Base-by-base conservation (phyloP, 2,797 vertebrate genomes). In the Hypotaenidia philippensis region DNA sequence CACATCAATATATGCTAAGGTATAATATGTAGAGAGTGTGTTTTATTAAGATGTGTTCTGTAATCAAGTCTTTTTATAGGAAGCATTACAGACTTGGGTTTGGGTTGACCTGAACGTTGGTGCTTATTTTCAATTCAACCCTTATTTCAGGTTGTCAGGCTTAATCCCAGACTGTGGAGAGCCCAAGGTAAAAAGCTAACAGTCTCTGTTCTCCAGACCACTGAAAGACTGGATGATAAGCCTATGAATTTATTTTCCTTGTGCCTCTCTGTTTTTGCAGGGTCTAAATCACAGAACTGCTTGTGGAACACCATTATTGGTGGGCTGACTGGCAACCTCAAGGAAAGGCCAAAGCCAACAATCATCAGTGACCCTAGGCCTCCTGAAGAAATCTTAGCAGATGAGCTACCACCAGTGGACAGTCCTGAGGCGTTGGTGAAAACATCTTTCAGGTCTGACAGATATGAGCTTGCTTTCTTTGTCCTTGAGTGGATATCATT, bases 221-320 rank as follows among this genome's bases (percentile, higher is more conserved):
- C 20, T 66, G 66, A 52, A 26, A 56, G 66, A 27, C 26, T 31
- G 75, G 7, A 17, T 5, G 18, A 15, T 22, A 32, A 36, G 15
- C 9, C 20, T 45, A 27, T 40, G 12, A 45, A 93, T 69, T 93
- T 49, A 93, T 69, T 64, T 96, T 84, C 20, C 15, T 85, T 93
- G 18, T 80, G 2, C 2, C 17, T 47, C 31, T 81, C 27, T 94
- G 13, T 27, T 85, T 61, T 45, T 79, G 15, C 56, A 99, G 99
- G 99, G 32, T 99, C 99, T 75, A 99, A 99, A 96, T 99, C 99
- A 36, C 99, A 99, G 97, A 99, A 98, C 94, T 99, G 98, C 77
- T 96, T 99, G 89, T 99, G 99, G 99, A 99, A 98, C 76, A 98
- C 98, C 82, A 98, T 99, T 95, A 99, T 99, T 0, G 97, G 98